Percentiles rank a stretch among this genome's conserved stretches.
Evolutionary conservation across 2,888 invertebrate genomes (phyloP).

Genomic region (Dione vanillae): DNA sequence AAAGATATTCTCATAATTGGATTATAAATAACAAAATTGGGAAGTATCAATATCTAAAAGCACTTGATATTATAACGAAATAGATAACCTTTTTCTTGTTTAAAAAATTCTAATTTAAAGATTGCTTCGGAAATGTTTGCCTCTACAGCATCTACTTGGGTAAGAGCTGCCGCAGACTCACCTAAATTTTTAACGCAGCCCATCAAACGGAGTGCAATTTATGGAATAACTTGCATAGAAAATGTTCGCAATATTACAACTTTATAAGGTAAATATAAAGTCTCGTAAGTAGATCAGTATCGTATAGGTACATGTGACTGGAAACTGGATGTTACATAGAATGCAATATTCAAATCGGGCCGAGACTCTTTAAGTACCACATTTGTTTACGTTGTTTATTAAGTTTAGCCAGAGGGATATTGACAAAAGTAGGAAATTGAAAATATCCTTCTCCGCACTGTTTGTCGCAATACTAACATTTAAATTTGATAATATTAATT

Average conservation of each 20-base stretch:
- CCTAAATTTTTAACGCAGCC: constrained; percentile 50
- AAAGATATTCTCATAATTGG: not conserved
- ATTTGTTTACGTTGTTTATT: constrained; percentile 33
- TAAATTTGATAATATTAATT: constrained; percentile 56
- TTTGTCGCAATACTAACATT: constrained; percentile 60
- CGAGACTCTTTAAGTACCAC: constrained; percentile 3
- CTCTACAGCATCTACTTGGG: constrained; percentile 41
- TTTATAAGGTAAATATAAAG: constrained; percentile 37
- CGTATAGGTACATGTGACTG: not conserved
- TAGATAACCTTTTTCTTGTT: constrained; percentile 13
- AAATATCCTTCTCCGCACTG: constrained; percentile 67
- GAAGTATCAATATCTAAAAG: constrained; percentile 11
- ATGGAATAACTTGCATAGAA: constrained; percentile 53
- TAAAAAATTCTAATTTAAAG: constrained; percentile 43
- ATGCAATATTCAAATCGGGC: constrained; percentile 2
- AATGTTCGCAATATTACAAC: constrained; percentile 37
- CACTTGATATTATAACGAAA: constrained; percentile 16
- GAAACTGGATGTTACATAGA: constrained; percentile 5
- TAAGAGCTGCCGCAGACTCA: constrained; percentile 46
- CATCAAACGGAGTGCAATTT: constrained; percentile 61
- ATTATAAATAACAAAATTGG: not conserved
- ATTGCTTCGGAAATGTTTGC: constrained; percentile 45
- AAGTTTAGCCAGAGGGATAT: constrained; percentile 44
- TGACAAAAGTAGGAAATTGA: constrained; percentile 65
- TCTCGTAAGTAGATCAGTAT: not conserved